Conservation (phyloP, 1,140 invertebrate genomes). For the Thereuonema tuberculata region DNA sequence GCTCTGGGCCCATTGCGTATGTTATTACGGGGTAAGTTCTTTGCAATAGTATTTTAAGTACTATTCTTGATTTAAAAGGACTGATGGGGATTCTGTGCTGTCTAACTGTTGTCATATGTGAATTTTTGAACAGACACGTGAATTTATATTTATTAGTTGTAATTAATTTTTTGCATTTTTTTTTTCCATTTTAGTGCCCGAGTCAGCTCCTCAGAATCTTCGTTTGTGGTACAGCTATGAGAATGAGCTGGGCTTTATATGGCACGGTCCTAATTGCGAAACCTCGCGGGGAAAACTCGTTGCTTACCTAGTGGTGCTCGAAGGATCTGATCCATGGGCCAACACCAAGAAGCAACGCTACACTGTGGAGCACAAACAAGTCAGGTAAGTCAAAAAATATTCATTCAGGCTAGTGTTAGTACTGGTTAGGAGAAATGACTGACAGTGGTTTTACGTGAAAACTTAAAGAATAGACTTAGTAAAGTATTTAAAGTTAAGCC, state of each 20-base stretch:
- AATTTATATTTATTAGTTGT: no score
- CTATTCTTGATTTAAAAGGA: no score
- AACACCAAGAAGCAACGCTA: not conserved
- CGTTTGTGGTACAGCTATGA: not conserved
- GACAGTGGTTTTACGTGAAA: no score
- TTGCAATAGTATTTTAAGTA: no score
- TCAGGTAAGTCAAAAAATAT: not conserved
- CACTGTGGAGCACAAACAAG: not conserved
- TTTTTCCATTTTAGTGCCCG: not conserved
- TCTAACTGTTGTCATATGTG: no score
- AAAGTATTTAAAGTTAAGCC: no score
- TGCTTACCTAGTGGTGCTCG: not conserved
- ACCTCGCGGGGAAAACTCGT: not conserved
- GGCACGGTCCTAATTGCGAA: not conserved
- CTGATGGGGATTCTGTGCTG: no score
- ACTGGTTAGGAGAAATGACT: no score
- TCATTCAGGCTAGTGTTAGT: not conserved
- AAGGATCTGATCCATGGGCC: not conserved
- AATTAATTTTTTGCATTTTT: not conserved
- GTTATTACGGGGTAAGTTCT: no score
- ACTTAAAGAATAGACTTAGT: no score
- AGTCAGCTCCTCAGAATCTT: not conserved
- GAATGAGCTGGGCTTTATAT: constrained; percentile 1
- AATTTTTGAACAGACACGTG: no score
- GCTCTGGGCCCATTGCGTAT: no score